phyloP scores from a whole-genome alignment of 1,140 invertebrate genomes.

The Leptopilina boulardi region DNA sequence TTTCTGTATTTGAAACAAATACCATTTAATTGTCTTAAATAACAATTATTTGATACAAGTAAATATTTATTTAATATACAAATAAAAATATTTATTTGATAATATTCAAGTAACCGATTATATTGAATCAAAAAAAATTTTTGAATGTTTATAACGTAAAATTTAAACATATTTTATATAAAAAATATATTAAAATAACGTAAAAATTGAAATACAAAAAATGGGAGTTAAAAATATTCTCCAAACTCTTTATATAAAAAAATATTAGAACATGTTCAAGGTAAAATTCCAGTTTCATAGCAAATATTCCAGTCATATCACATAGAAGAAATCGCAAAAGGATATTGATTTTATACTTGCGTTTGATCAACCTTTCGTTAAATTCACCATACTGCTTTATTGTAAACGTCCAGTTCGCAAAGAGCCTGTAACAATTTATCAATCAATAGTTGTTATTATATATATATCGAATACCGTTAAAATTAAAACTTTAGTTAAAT shows the following conservation, averaged over 20 bases:
- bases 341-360: constrained; percentile 12
- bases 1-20: too few relatives aligned
- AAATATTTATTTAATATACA: too few relatives aligned
- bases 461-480: not conserved
- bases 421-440: not conserved
- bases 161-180: not conserved
- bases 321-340: not conserved
- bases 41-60: too few relatives aligned
- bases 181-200: not conserved
- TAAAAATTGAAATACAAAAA: not conserved
- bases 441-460: constrained; percentile 5
- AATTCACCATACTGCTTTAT: not conserved
- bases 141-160: too few relatives aligned
- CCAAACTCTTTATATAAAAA: not conserved
- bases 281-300: not conserved
- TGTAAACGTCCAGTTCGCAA: not conserved
- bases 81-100: too few relatives aligned
- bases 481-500: not conserved
- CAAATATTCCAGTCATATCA: constrained; percentile 1
- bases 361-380: constrained; percentile 28
- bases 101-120: too few relatives aligned
- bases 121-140: too few relatives aligned
- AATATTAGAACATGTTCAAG: constrained; percentile 7
- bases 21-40: too few relatives aligned
- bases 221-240: not conserved